phyloP scores from a whole-genome alignment of 2,888 invertebrate genomes.

The Rhodophaea formosa region DNA sequence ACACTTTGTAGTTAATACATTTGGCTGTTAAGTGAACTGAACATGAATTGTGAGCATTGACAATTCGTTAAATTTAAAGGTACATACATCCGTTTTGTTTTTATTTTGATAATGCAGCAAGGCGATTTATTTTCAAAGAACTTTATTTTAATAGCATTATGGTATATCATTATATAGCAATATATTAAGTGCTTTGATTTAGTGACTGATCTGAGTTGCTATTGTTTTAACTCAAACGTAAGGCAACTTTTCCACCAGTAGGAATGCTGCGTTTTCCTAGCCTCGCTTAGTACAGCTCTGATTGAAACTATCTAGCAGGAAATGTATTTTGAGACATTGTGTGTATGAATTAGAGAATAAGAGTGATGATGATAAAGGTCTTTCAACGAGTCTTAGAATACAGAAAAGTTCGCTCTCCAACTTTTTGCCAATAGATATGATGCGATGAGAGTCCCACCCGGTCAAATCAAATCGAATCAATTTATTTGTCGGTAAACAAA shows the following conservation, averaged over 20 bases:
- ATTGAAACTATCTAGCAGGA: too few species aligned
- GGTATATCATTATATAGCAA: too few species aligned
- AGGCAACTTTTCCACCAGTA: too few species aligned
- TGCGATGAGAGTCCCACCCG: conserved; percentile 10
- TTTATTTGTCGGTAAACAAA: conserved; percentile 50
- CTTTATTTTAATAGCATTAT: too few species aligned
- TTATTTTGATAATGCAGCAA: neutral
- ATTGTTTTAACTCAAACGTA: too few species aligned
- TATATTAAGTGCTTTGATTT: too few species aligned
- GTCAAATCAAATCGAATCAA: conserved; percentile 37
- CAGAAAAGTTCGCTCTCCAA: neutral
- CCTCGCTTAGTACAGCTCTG: too few species aligned
- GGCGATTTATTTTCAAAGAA: neutral
- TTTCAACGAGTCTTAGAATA: neutral
- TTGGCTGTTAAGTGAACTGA: conserved; percentile 20
- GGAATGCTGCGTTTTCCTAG: too few species aligned
- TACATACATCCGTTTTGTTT: neutral
- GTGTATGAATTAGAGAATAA: too few species aligned
- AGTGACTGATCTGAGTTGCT: too few species aligned
- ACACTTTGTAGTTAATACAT: conserved; percentile 9
- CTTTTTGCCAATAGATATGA: neutral
- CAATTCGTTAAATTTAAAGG: conserved; percentile 22
- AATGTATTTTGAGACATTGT: too few species aligned
- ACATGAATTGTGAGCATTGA: conserved; percentile 17
- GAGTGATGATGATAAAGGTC: too few species aligned